phyloP scores from a whole-genome alignment of 2,113 vertebrate genomes.

The Oncorhynchus clarkii region DNA sequence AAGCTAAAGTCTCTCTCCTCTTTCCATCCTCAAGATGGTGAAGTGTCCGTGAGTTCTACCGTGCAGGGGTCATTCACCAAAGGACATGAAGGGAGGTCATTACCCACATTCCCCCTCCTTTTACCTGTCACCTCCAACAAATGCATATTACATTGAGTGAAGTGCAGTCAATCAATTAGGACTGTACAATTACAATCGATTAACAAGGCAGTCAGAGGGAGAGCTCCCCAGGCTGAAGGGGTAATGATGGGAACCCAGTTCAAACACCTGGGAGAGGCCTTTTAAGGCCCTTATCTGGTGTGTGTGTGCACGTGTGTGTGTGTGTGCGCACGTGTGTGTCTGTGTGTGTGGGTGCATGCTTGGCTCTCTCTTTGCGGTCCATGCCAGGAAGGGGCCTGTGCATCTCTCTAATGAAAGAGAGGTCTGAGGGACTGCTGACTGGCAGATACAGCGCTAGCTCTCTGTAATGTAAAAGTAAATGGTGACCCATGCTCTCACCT shows the following conservation, averaged over 20 bases:
- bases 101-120: slow-evolving; percentile 44
- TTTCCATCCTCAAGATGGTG: slow-evolving; percentile 53
- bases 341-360: neutral
- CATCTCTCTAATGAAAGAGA: slow-evolving; percentile 44
- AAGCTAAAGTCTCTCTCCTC: slow-evolving; percentile 55
- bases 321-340: neutral
- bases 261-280: slow-evolving; percentile 68
- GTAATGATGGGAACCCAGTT: slow-evolving; percentile 68
- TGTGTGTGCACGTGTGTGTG: neutral
- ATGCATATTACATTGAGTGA: slow-evolving; percentile 64
- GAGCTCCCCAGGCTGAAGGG: slow-evolving; percentile 67
- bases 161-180: slow-evolving; percentile 64
- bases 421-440: slow-evolving; percentile 64
- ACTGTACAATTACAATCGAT: slow-evolving; percentile 68
- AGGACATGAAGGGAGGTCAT: slow-evolving; percentile 69
- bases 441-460: slow-evolving; percentile 58
- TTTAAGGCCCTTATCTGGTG: slow-evolving; percentile 52
- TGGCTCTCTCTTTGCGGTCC: neutral
- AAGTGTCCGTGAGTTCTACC: slow-evolving; percentile 60
- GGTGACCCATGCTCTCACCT: slow-evolving; percentile 55
- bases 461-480: slow-evolving; percentile 59
- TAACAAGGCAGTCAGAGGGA: slow-evolving; percentile 67
- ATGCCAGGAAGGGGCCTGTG: slow-evolving; percentile 32
- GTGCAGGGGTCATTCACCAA: slow-evolving; percentile 61
- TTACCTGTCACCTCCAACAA: slow-evolving; percentile 70